Percentiles rank a stretch among this genome's conserved stretches.
Evolutionary conservation across 2,888 invertebrate genomes (phyloP).

Genomic region (Drosophila rellima): DNA sequence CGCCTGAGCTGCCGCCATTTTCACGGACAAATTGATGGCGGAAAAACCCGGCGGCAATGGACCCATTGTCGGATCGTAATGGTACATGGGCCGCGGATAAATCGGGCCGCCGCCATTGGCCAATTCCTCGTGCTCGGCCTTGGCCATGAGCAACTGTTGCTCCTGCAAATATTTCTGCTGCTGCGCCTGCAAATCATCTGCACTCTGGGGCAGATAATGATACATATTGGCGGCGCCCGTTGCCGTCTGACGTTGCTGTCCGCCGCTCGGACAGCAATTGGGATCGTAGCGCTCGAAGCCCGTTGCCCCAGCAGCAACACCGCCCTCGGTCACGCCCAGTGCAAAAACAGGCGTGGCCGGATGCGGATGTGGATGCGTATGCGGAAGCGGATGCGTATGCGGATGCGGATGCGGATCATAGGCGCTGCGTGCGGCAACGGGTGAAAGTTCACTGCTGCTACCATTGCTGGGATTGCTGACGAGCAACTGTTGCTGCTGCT

Average conservation of each 20-base stretch:
- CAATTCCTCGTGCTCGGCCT: slow-evolving; percentile 90
- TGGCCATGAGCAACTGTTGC: slow-evolving; percentile 87
- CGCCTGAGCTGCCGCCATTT: slow-evolving; percentile 88
- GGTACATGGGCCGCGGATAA: slow-evolving; percentile 94
- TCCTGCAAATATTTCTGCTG: slow-evolving; percentile 88
- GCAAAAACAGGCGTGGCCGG: slow-evolving; percentile 67
- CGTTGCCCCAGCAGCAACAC: slow-evolving; percentile 81
- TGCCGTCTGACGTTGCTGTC: slow-evolving; percentile 48
- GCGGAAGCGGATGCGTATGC: slow-evolving; percentile 70
- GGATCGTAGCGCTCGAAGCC: slow-evolving; percentile 90
- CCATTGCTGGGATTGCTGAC: slow-evolving; percentile 70
- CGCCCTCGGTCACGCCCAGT: slow-evolving; percentile 38
- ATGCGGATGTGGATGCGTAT: slow-evolving; percentile 67
- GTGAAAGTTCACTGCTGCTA: slow-evolving; percentile 74
- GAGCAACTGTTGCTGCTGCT: slow-evolving; percentile 55
- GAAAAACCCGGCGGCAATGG: slow-evolving; percentile 91
- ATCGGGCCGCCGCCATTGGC: slow-evolving; percentile 88
- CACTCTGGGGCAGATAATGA: slow-evolving; percentile 87
- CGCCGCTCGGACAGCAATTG: slow-evolving; percentile 77
- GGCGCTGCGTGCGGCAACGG: slow-evolving; percentile 69
- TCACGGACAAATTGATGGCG: slow-evolving; percentile 93
- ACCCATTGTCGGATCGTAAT: slow-evolving; percentile 91
- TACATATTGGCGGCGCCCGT: slow-evolving; percentile 87
- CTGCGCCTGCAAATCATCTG: slow-evolving; percentile 87
- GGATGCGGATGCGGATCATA: slow-evolving; percentile 75